Conservation (phyloP, 2,888 invertebrate species). For the Lithophane semibrunnea region DNA sequence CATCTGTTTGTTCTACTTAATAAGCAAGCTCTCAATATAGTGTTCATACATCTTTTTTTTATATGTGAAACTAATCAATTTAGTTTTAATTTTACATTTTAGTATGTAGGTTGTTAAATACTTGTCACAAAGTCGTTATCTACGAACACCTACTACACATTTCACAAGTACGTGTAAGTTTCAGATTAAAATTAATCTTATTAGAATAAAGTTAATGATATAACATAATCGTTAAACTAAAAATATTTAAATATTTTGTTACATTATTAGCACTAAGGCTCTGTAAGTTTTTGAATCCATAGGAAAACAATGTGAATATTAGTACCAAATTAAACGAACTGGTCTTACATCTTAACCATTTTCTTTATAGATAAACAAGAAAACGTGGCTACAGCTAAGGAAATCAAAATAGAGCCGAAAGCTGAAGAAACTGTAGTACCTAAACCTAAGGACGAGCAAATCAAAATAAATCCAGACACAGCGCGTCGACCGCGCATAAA, state of each 20-base stretch:
- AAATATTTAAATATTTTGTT: not conserved
- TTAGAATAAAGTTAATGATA: not conserved
- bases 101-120: not conserved
- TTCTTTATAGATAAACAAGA: conserved; percentile 52
- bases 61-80: not conserved
- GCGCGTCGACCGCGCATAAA: conserved; percentile 23
- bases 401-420: conserved; percentile 23
- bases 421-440: conserved; percentile 4
- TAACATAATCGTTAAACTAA: not conserved
- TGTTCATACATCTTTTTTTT: not conserved
- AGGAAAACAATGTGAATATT: not conserved
- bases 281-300: not conserved
- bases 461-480: not conserved
- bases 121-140: not conserved
- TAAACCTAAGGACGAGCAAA: not conserved
- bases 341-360: conserved; percentile 6
- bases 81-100: not conserved
- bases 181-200: not conserved
- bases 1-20: not conserved
- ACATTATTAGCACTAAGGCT: not conserved
- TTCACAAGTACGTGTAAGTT: not conserved
- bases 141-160: too few relatives aligned
- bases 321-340: not conserved
- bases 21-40: not conserved
- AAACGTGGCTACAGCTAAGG: conserved; percentile 16